phyloP scores from a whole-genome alignment of 2,113 vertebrate species.

The Ondatra zibethicus region DNA sequence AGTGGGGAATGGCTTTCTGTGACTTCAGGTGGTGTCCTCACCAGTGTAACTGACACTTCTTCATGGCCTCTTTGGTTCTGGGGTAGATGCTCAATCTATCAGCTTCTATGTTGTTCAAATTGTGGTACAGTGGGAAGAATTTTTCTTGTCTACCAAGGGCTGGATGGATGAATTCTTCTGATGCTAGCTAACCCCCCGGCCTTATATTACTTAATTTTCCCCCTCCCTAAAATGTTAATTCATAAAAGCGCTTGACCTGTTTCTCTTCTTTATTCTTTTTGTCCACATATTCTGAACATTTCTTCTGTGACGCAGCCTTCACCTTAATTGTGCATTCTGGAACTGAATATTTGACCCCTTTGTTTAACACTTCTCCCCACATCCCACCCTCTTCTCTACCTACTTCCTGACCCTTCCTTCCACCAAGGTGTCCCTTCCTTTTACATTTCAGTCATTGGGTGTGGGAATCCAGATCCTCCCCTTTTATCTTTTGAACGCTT shows the following conservation, averaged over 20 bases:
- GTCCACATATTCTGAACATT: background rate
- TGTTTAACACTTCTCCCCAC: slow-evolving; percentile 6
- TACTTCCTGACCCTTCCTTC: background rate
- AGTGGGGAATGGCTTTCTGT: background rate
- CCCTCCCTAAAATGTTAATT: slow-evolving; percentile 34
- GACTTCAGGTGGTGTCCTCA: background rate
- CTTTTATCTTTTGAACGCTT: background rate
- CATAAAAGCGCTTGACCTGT: background rate
- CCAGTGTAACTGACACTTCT: background rate
- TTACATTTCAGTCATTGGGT: background rate
- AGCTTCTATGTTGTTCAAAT: background rate
- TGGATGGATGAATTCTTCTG: background rate
- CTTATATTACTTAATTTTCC: background rate
- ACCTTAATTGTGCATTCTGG: background rate
- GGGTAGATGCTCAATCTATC: background rate
- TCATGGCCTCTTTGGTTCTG: background rate
- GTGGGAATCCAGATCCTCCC: background rate
- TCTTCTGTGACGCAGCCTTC: slow-evolving; percentile 5
- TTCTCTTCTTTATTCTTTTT: background rate
- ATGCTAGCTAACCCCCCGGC: background rate
- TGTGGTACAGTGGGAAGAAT: background rate
- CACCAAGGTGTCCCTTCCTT: background rate
- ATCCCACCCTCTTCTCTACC: background rate
- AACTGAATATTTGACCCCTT: background rate
- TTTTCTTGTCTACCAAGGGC: background rate